Evolutionary conservation across 2,888 invertebrate genomes (phyloP).

Genomic region (Drosophila atripex): DNA sequence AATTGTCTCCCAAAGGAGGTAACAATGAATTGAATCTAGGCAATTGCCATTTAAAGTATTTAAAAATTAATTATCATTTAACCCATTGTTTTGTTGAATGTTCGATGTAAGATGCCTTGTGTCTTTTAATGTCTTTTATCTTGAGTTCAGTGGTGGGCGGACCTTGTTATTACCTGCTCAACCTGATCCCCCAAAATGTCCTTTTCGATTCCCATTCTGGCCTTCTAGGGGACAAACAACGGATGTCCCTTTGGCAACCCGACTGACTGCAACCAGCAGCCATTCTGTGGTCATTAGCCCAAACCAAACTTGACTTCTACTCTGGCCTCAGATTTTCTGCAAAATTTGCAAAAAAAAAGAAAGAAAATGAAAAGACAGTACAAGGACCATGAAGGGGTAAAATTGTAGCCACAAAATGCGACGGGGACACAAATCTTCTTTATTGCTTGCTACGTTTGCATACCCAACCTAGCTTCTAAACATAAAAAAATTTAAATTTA

Average conservation of each 20-base stretch:
- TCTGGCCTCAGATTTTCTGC: slow-evolving; percentile 69
- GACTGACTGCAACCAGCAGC: slow-evolving; percentile 66
- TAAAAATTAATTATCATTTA: background rate
- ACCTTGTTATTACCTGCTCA: slow-evolving; percentile 51
- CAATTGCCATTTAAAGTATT: no score
- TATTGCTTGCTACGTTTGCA: slow-evolving; percentile 75
- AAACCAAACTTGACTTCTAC: slow-evolving; percentile 75
- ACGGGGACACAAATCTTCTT: slow-evolving; percentile 76
- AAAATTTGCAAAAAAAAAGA: slow-evolving; percentile 64
- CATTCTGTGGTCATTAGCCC: slow-evolving; percentile 79
- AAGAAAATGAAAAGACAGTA: slow-evolving; percentile 3
- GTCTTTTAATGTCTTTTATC: no score
- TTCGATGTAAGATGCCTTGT: background rate
- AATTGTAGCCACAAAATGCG: slow-evolving; percentile 72
- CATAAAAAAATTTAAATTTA: slow-evolving; percentile 5
- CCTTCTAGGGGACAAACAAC: background rate
- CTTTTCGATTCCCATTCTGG: background rate
- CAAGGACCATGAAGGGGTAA: slow-evolving; percentile 29
- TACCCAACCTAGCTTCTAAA: slow-evolving; percentile 54
- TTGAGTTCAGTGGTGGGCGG: background rate
- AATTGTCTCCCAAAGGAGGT: background rate
- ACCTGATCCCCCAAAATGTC: slow-evolving; percentile 20
- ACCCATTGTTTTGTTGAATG: background rate
- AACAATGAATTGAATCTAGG: no score
- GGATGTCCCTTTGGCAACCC: slow-evolving; percentile 22